phyloP scores from a whole-genome alignment of 2,888 invertebrate species.

The Calephelis perditalis region DNA sequence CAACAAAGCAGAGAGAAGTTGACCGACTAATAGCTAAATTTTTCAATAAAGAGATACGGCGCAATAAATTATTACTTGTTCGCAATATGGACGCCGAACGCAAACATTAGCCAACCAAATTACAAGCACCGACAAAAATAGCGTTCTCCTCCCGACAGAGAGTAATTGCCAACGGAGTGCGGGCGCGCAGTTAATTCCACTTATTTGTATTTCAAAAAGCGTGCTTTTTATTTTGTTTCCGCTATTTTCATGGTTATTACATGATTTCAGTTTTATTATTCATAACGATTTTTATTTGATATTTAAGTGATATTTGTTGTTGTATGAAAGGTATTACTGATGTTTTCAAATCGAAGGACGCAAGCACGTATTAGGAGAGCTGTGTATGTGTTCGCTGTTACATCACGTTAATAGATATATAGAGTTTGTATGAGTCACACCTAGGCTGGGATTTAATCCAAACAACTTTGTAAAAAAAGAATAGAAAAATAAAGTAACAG shows the following conservation, averaged over 20 bases:
- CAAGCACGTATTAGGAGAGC: too few relatives aligned
- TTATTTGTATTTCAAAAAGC: slow-evolving; percentile 51
- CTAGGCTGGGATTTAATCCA: too few relatives aligned
- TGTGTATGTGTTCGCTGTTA: too few relatives aligned
- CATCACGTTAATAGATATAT: too few relatives aligned
- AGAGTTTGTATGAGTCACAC: too few relatives aligned
- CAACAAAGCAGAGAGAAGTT: slow-evolving; percentile 21
- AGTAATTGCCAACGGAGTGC: slow-evolving; percentile 55
- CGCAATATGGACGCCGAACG: slow-evolving; percentile 26
- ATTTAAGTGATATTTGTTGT: background rate
- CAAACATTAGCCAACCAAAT: slow-evolving; percentile 56
- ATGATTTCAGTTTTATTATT: slow-evolving; percentile 4
- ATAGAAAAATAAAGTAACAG: too few relatives aligned
- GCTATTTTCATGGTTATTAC: slow-evolving; percentile 4
- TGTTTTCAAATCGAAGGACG: too few relatives aligned
- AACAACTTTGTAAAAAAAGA: too few relatives aligned
- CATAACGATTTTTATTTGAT: background rate
- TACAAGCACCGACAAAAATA: slow-evolving; percentile 58
- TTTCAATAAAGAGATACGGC: background rate
- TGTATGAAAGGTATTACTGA: too few relatives aligned
- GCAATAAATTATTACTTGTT: slow-evolving; percentile 6
- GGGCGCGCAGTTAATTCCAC: slow-evolving; percentile 55
- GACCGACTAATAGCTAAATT: slow-evolving; percentile 2
- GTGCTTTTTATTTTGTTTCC: slow-evolving; percentile 18
- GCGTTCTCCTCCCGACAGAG: slow-evolving; percentile 44